Percentiles rank a stretch among this genome's conserved stretches.
Conservation (phyloP, 2,797 vertebrate genomes). For the Mallotus villosus region DNA sequence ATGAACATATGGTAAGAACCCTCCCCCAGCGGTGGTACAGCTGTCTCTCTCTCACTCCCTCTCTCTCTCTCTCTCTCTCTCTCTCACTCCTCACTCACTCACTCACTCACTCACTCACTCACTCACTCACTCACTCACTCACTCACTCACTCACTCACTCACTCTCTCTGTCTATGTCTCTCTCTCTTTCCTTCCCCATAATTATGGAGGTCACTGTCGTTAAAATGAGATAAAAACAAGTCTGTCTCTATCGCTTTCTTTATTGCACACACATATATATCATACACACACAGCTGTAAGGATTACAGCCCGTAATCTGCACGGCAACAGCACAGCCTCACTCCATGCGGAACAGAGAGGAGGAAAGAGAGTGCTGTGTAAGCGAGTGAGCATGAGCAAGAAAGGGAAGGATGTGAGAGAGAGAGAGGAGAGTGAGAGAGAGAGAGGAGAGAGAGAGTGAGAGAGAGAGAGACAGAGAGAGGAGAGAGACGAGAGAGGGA, state of each 20-base stretch:
- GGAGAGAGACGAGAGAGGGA: conserved; percentile 15
- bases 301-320: conserved; percentile 82
- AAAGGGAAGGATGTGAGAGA: background rate
- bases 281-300: conserved; percentile 42
- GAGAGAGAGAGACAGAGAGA: conserved; percentile 14
- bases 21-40: conserved; percentile 38
- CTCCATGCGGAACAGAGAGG: conserved; percentile 33
- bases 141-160: no score
- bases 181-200: background rate
- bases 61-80: no score
- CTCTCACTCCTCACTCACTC: no score
- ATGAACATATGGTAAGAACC: conserved; percentile 49
- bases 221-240: conserved; percentile 65
- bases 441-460: conserved; percentile 11
- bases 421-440: background rate
- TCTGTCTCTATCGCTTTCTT: conserved; percentile 53
- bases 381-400: background rate
- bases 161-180: no score
- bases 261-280: conserved; percentile 38
- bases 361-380: conserved; percentile 8
- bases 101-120: no score
- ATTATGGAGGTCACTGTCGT: conserved; percentile 56
- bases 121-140: no score
- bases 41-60: conserved; percentile 2
- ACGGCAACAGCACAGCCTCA: conserved; percentile 68